phyloP scores from a whole-genome alignment of 2,797 vertebrate species.

The Lagorchestes hirsutus region DNA sequence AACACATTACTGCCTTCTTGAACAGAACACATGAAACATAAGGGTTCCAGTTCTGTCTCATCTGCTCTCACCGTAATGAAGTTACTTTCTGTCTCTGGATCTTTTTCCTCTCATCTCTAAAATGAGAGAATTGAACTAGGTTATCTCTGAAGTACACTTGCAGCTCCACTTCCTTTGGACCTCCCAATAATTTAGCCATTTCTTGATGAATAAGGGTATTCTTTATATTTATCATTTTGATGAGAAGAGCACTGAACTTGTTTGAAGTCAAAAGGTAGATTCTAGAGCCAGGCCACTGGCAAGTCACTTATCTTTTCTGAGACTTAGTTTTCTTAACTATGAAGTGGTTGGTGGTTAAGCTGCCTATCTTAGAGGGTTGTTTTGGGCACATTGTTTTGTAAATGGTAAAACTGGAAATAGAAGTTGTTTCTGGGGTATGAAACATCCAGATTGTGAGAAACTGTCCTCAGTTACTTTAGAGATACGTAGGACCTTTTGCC shows the following conservation, averaged over 20 bases:
- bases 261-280: background rate
- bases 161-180: background rate
- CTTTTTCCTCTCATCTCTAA: background rate
- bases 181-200: background rate
- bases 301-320: background rate
- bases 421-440: background rate
- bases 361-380: background rate
- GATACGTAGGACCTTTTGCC: background rate
- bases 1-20: constrained; percentile 45
- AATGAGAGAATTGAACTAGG: background rate
- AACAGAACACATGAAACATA: constrained; percentile 15
- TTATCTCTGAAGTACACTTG: background rate
- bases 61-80: background rate
- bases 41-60: background rate
- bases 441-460: constrained; percentile 15
- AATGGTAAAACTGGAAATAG: background rate
- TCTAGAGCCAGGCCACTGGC: background rate
- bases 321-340: background rate
- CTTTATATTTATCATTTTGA: background rate
- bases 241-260: background rate
- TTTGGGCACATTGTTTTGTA: background rate
- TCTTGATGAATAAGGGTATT: background rate
- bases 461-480: background rate
- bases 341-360: background rate
- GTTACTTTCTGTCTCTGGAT: background rate